Evolutionary conservation across 1,140 invertebrate genomes (phyloP).

Genomic region (Drosophila erecta): DNA sequence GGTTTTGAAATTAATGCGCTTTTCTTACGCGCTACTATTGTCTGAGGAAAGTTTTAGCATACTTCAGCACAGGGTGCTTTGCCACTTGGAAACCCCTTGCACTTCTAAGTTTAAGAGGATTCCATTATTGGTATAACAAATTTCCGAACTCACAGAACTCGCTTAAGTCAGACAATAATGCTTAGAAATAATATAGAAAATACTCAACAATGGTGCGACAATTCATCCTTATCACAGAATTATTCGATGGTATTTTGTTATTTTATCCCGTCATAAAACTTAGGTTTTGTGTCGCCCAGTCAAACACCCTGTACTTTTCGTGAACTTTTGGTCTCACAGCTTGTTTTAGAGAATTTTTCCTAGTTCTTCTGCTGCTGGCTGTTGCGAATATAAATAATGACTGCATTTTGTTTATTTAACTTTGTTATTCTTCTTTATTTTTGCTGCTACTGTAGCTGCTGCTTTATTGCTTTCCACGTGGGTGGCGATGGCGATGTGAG

Average conservation of each 20-base stretch:
- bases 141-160: no score
- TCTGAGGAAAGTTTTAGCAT: constrained; percentile 72
- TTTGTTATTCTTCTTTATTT: constrained; percentile 68
- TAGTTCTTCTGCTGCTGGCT: constrained; percentile 54
- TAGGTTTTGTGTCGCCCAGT: not conserved
- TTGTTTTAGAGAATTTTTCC: constrained; percentile 53
- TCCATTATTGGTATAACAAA: no score
- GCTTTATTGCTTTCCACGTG: constrained; percentile 81
- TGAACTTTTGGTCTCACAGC: constrained; percentile 51
- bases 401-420: constrained; percentile 81
- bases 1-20: constrained; percentile 67
- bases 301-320: constrained; percentile 16
- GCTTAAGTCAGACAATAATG: no score
- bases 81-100: not conserved
- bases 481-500: constrained; percentile 45
- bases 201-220: no score
- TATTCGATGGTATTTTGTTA: no score
- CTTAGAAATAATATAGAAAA: no score
- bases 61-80: constrained; percentile 59
- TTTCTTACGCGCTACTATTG: constrained; percentile 76
- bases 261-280: no score
- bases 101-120: not conserved
- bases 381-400: constrained; percentile 79
- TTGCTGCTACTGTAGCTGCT: constrained; percentile 37
- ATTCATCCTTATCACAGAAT: no score